A percentile compares a stretch with the other conserved stretches of the same genome.
These are phyloP conservation scores for Acipenser ruthenus DNA, from an alignment of 2,797 vertebrate species.

Conservation along the genomic window DNA sequence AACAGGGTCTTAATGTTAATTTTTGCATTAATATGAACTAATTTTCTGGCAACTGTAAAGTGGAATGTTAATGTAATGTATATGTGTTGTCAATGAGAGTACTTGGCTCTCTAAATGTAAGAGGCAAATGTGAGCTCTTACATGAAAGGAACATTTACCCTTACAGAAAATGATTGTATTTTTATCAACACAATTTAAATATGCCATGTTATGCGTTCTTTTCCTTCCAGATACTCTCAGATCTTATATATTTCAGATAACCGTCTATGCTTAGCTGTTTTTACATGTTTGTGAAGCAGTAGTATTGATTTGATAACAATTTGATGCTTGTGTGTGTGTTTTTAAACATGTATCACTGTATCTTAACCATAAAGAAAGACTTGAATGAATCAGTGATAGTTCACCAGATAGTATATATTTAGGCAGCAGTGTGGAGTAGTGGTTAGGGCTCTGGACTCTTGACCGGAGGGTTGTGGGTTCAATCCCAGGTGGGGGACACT, in stretches of 20 bases:
- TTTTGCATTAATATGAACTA: slow-evolving; percentile 60
- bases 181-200: background rate
- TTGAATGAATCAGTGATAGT: too few species aligned
- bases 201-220: slow-evolving; percentile 30
- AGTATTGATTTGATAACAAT: too few species aligned
- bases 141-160: slow-evolving; percentile 56
- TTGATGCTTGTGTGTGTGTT: too few species aligned
- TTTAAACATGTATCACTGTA: too few species aligned
- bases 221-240: slow-evolving; percentile 38
- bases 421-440: too few species aligned
- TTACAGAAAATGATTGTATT: slow-evolving; percentile 26
- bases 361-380: too few species aligned
- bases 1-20: slow-evolving; percentile 54
- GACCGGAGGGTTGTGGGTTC: too few species aligned
- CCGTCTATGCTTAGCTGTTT: too few species aligned
- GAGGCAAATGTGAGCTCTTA: slow-evolving; percentile 56
- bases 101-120: slow-evolving; percentile 54
- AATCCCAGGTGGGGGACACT: too few species aligned
- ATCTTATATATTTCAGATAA: background rate
- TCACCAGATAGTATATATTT: too few species aligned
- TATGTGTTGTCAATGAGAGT: slow-evolving; percentile 61
- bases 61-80: slow-evolving; percentile 58
- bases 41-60: slow-evolving; percentile 60
- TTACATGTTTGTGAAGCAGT: too few species aligned
- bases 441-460: too few species aligned